A percentile compares a stretch with the other conserved stretches of the same genome.
phyloP scores from a whole-genome alignment of 2,797 vertebrate genomes.

The Trachops cirrhosus region DNA sequence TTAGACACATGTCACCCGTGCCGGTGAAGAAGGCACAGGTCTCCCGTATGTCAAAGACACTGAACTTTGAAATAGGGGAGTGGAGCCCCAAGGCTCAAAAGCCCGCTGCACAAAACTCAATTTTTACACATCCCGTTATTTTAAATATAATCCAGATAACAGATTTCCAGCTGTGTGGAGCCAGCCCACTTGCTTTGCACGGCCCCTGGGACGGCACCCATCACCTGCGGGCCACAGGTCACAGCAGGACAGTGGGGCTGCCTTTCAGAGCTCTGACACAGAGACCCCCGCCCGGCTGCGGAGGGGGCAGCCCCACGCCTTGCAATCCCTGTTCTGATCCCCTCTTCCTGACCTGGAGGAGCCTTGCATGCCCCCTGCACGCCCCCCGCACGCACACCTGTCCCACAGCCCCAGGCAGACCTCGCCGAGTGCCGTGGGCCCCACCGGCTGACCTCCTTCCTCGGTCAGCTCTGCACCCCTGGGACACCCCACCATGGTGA shows the following conservation, averaged over 20 bases:
- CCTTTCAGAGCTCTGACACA: too few relatives aligned
- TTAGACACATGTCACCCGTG: not conserved
- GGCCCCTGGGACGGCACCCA: not conserved
- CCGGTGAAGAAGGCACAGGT: not conserved
- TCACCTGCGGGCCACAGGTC: too few relatives aligned
- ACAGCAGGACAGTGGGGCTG: too few relatives aligned
- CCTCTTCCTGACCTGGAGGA: not conserved
- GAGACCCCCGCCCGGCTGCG: not conserved
- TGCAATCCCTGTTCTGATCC: accelerated
- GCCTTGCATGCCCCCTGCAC: too few relatives aligned
- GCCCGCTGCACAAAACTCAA: not conserved
- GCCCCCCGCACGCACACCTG: too few relatives aligned
- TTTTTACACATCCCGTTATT: not conserved
- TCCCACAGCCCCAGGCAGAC: too few relatives aligned
- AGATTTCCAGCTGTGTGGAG: not conserved
- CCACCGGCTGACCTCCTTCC: too few relatives aligned
- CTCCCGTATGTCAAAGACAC: not conserved
- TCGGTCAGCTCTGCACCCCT: too few relatives aligned
- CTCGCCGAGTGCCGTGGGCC: too few relatives aligned
- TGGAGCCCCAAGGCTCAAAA: not conserved
- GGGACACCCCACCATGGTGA: too few relatives aligned
- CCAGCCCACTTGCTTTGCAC: not conserved
- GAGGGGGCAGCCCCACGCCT: not conserved
- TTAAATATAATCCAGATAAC: not conserved
- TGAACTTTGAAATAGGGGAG: not conserved